A percentile compares a stretch with the other conserved stretches of the same genome.
These are phyloP conservation scores for Echinometra lucunter DNA, from an alignment of 53 echinoderm and acorn worm species.

Conservation along the genomic window DNA sequence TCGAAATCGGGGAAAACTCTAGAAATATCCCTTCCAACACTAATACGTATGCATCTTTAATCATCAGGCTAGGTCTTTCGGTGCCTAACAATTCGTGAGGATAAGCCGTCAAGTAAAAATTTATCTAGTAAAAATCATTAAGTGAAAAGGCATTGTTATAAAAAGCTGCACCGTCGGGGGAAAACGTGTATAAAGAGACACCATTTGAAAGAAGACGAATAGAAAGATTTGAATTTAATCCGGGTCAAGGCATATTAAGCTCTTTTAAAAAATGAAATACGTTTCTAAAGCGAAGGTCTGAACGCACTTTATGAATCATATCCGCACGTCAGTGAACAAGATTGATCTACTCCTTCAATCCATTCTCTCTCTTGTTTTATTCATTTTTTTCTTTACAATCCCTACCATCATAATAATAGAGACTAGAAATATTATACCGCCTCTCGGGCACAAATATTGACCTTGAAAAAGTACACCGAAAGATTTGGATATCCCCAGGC, in stretches of 20 bases:
- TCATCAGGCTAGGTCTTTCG: too few relatives aligned
- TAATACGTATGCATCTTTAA: too few relatives aligned
- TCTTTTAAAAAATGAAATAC: background rate
- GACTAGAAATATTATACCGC: background rate
- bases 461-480: constrained; percentile 60
- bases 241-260: background rate
- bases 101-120: too few relatives aligned
- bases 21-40: too few relatives aligned
- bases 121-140: background rate
- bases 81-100: too few relatives aligned
- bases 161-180: too few relatives aligned
- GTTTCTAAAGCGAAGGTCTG: background rate
- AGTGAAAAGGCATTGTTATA: too few relatives aligned
- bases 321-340: constrained; percentile 13
- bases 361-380: background rate
- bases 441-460: constrained; percentile 42
- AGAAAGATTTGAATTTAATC: background rate
- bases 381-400: background rate
- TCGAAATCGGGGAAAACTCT: background rate
- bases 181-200: background rate
- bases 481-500: constrained; percentile 31
- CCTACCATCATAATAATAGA: background rate
- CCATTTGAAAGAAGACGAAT: background rate
- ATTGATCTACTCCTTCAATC: background rate
- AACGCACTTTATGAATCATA: background rate